These are phyloP conservation scores for Xenus cinereus DNA, from an alignment of 2,113 vertebrate genomes.

Conservation along the genomic window DNA sequence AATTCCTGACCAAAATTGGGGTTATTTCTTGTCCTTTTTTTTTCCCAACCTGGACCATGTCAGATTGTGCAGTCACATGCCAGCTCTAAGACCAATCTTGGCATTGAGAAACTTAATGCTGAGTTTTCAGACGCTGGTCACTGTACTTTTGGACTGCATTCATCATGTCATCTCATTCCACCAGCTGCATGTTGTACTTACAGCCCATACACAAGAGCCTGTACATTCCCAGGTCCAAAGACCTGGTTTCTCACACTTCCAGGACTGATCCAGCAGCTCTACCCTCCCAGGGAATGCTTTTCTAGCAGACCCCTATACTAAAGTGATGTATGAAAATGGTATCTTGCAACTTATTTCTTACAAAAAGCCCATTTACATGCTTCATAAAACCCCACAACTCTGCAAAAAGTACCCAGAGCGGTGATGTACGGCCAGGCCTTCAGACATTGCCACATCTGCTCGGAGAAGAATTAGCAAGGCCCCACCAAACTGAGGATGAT, in stretches of 20 bases:
- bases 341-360: not conserved
- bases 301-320: not conserved
- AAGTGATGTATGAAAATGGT: conserved; percentile 33
- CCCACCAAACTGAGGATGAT: conserved; percentile 7
- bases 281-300: not conserved
- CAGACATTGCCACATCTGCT: conserved; percentile 52
- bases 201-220: not conserved
- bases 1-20: not conserved
- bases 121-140: not conserved
- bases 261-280: not conserved
- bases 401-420: not conserved
- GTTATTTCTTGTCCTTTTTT: not conserved
- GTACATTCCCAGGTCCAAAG: not conserved
- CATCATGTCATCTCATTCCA: not conserved
- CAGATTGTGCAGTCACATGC: no score
- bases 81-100: not conserved
- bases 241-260: not conserved
- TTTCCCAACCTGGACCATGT: no score
- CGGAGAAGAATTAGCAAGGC: conserved; percentile 5
- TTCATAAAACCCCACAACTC: not conserved
- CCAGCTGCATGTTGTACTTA: not conserved
- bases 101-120: not conserved
- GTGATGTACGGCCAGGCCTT: conserved; percentile 44
- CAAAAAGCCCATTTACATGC: conserved; percentile 56
- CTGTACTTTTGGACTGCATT: not conserved